Conservation (phyloP, 30 jellyfish, hydroid and myxozoan genomes). For the Turritopsis dohrnii region DNA sequence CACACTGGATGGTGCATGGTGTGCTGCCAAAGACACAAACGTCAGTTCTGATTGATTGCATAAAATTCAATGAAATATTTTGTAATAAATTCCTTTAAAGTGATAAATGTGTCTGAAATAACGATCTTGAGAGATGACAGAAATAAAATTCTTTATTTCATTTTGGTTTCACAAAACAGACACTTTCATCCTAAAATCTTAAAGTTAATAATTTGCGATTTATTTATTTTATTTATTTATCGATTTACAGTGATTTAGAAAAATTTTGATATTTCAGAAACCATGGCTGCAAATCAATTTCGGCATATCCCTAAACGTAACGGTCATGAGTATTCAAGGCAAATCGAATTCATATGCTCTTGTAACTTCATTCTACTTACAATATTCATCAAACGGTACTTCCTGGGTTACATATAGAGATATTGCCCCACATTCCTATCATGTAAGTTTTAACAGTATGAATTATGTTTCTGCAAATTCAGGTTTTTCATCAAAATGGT, state of each 20-base stretch:
- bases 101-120: background rate
- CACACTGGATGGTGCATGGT: constrained; percentile 85
- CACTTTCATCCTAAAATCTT: too few species aligned
- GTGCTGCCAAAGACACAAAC: constrained; percentile 39
- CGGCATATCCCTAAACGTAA: constrained; percentile 52
- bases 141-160: too few species aligned
- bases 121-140: background rate
- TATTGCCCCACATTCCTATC: constrained; percentile 46
- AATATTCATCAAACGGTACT: constrained; percentile 64
- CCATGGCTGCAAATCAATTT: constrained; percentile 81
- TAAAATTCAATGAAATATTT: background rate
- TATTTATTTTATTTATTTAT: too few species aligned
- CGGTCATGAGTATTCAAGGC: constrained; percentile 65
- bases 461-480: too few species aligned
- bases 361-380: constrained; percentile 47
- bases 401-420: constrained; percentile 81
- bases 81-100: too few species aligned
- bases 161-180: too few species aligned
- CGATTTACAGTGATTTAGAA: too few species aligned
- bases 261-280: constrained; percentile 32
- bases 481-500: too few species aligned
- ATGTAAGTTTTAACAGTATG: background rate
- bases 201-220: too few species aligned
- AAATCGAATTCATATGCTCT: constrained; percentile 42
- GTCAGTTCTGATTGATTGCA: background rate